phyloP scores from a whole-genome alignment of 2,113 vertebrate species.

The Crotalus horridus region DNA sequence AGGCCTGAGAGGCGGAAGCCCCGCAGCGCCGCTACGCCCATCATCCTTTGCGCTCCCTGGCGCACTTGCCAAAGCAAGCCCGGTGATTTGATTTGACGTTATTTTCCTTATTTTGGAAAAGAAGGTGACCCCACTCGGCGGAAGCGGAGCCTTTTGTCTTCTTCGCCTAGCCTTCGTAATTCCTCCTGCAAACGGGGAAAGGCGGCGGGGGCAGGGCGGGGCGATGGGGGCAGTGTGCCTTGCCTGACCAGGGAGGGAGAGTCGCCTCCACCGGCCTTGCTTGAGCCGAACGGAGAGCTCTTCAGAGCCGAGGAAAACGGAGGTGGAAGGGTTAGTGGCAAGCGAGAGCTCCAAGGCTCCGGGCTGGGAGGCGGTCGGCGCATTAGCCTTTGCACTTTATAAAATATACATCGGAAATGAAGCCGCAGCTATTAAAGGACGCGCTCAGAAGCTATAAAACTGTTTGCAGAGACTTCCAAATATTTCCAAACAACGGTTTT shows the following conservation, averaged over 20 bases:
- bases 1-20: slow-evolving; percentile 50
- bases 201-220: neutral
- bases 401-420: slow-evolving; percentile 46
- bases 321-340: neutral
- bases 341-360: neutral
- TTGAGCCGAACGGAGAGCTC: neutral
- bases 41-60: slow-evolving; percentile 23
- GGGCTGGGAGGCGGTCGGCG: neutral
- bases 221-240: neutral
- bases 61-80: neutral
- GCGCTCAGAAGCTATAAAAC: slow-evolving; percentile 46
- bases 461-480: slow-evolving; percentile 65
- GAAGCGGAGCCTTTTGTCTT: neutral
- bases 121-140: neutral
- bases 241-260: neutral
- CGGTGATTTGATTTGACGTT: neutral
- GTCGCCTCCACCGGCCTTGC: neutral
- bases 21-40: slow-evolving; percentile 28
- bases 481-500: slow-evolving; percentile 74
- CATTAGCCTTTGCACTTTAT: slow-evolving; percentile 45
- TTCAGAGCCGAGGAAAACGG: rapidly evolving
- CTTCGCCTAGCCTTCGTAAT: neutral
- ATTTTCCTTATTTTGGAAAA: neutral
- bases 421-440: slow-evolving; percentile 41
- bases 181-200: neutral